Evolutionary conservation across 2,113 vertebrate genomes (phyloP), one percentile per base, ranked within the genome.

Genomic region (Embiotoca jacksoni): DNA sequence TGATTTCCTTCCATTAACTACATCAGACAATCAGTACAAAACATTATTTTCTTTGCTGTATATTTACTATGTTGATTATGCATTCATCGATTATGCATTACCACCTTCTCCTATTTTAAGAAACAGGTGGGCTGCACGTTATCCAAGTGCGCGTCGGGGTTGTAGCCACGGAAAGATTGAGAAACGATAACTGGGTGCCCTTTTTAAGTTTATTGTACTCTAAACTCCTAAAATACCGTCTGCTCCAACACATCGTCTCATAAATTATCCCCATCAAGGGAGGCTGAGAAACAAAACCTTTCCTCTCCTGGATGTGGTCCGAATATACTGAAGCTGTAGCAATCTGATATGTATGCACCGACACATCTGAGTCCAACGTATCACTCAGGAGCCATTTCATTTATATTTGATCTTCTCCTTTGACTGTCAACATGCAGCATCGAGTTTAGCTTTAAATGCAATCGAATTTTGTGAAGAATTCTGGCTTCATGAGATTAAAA

Each of bases 171-270:
- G 49, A 41, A 59, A 67, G 57, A 75, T 52, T 59, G 15, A 33
- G 15, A 55, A 35, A 49, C 1, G 1, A 50, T 64, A 36, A 68
- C 3, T 0, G 6, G 31, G 5, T 57, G 60, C 30, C 60, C 31
- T 65, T 68, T 23, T 66, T 58, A 36, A 39, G 41, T 77, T 63
- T 61, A 73, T 70, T 69, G 32, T 60, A 73, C 37, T 62, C 23
- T 66, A 58, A 72, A 56, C 37, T 61, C 59, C 41, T 30, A 55
- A 59, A 78, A 74, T 54, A 54, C 44, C 36, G 68, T n/a, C n/a
- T 81, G 72, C 56, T 23, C 46, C 57, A 49, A 58, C 41, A 55
- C 57, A 55, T 71, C n/a, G 33, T 64, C 59, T 70, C 47, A 72
- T 59, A 16, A 57, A 80, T 76, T 58, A 80, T 67, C 37, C 1